A percentile compares a stretch with the other conserved stretches of the same genome.
phyloP scores from a whole-genome alignment of 92 coral and sea anemone species.

The Phenganax stokvisi region DNA sequence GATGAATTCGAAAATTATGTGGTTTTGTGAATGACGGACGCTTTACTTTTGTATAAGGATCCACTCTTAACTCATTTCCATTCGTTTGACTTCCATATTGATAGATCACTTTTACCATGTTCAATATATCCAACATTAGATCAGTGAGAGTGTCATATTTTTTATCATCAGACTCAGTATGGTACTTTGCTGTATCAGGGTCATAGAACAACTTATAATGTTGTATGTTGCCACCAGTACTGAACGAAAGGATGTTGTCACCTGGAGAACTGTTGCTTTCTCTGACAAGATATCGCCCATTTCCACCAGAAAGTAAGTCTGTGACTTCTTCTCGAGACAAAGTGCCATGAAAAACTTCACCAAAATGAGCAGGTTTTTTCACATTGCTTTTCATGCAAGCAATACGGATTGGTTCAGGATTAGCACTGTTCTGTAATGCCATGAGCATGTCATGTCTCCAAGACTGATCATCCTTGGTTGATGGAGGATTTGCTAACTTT shows the following conservation, averaged over 20 bases:
- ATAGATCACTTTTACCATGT: constrained; percentile 58
- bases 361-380: constrained; percentile 71
- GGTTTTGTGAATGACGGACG: constrained; percentile 45
- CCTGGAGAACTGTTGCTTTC: constrained; percentile 91
- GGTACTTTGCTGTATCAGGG: constrained; percentile 54
- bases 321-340: constrained; percentile 79
- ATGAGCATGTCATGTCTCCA: constrained; percentile 79
- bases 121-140: constrained; percentile 76
- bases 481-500: constrained; percentile 1
- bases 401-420: constrained; percentile 92
- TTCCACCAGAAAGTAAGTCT: constrained; percentile 74
- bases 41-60: neutral
- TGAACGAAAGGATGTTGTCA: constrained; percentile 80
- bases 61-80: constrained; percentile 40
- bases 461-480: constrained; percentile 43
- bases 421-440: constrained; percentile 79
- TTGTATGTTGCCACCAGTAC: constrained; percentile 71
- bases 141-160: constrained; percentile 65
- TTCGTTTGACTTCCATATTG: constrained; percentile 59
- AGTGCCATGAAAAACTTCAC: constrained; percentile 92
- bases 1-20: constrained; percentile 66
- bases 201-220: constrained; percentile 79
- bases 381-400: constrained; percentile 91
- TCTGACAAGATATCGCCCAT: constrained; percentile 88
- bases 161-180: constrained; percentile 57